Evolutionary conservation across 2,113 vertebrate species (phyloP), one percentile per base, ranked within the genome.

Genomic region (Monopterus albus): DNA sequence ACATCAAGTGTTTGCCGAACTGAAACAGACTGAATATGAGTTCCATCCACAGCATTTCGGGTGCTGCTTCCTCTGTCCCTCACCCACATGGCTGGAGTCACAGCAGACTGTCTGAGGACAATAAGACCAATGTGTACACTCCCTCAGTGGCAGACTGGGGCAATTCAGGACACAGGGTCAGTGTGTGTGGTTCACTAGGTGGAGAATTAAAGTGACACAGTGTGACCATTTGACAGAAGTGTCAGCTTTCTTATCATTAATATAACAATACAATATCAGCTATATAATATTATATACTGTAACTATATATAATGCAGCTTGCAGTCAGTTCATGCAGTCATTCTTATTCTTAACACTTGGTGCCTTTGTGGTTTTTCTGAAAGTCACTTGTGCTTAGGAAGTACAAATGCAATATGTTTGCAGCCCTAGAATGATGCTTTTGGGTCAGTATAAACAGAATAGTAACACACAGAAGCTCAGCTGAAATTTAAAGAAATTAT

Each of bases 51-150:
- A 6, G 36, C 17, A 0, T 12, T 10, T 39, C 13, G 9, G 15
- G 15, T 26, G 28, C 35, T 61, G 26, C 23, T 14, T 18, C 7
- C 17, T 73, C 56, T 14, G 35, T 53, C 43, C 7, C 20, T 71
- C 75, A 39, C 73, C 82, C 84, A 84, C 75, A 77, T 78, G 82
- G 79, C 66, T 81, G 40, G 43, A 50, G 45, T 64, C 81, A 52
- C 33, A 61, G 49, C 79, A 13, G 47, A n/a, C 68, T 28, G 28
- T 52, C 42, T 40, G 55, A 75, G 51, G 64, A 89, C 87, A 90
- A 84, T 83, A 76, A 69, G 57, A 21, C 72, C 72, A 84, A 79
- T 85, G 87, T 87, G 55, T 35, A 7, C 3, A 25, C 49, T 56
- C 40, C 38, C 42, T 61, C 35, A 35, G 40, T 4, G 21, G 59